These are phyloP conservation scores for Pachyuromys duprasi DNA, from an alignment of 2,797 vertebrate genomes.

Conservation along the genomic window DNA sequence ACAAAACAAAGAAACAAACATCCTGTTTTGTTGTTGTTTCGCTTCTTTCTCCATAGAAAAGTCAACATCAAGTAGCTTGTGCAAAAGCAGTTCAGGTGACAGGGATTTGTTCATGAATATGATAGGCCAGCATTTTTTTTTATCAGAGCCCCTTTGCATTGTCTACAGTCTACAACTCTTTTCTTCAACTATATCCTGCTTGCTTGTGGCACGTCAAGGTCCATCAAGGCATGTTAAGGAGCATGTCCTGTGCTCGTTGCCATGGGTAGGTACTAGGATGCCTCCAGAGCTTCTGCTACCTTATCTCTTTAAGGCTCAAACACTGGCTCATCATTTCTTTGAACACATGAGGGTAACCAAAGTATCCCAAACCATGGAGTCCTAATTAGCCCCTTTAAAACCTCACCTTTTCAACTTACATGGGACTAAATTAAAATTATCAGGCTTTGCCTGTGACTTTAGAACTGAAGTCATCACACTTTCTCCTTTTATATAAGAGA, in stretches of 20 bases:
- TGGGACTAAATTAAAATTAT: not conserved
- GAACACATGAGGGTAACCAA: not conserved
- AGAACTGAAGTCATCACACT: not conserved
- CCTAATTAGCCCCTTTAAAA: conserved; percentile 13
- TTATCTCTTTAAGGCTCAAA: not conserved
- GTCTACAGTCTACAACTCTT: not conserved
- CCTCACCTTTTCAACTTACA: not conserved
- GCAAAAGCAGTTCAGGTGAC: not conserved
- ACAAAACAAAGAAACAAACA: not conserved
- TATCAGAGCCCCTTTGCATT: not conserved
- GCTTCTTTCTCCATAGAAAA: not conserved
- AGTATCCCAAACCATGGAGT: not conserved
- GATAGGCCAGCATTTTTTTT: not conserved
- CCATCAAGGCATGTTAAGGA: too few species aligned
- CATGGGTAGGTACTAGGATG: not conserved
- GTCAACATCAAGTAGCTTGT: not conserved
- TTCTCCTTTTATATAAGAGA: conserved; percentile 44
- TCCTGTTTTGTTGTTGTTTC: not conserved
- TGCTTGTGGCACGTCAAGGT: not conserved
- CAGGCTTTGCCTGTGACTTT: not conserved
- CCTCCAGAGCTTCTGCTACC: not conserved
- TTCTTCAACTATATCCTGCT: not conserved
- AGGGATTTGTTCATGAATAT: not conserved
- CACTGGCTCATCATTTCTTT: not conserved
- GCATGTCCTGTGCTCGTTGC: not conserved